These are phyloP conservation scores for Erebia aethiops DNA, from an alignment of 2,888 invertebrate species.

Conservation along the genomic window DNA sequence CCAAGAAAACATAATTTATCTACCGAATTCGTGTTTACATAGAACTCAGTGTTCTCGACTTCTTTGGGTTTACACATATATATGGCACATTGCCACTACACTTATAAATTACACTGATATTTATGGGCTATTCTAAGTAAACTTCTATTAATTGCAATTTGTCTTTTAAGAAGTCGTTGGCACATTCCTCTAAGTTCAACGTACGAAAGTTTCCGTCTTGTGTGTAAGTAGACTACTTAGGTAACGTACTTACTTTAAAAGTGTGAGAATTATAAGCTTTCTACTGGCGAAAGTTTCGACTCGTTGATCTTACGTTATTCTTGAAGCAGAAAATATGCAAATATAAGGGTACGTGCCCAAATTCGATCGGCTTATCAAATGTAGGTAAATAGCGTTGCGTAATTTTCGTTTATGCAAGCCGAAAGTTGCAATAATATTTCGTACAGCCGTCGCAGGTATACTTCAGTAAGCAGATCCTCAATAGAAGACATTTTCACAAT, in stretches of 20 bases:
- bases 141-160: constrained; percentile 3
- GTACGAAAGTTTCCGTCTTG: constrained; percentile 5
- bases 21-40: neutral
- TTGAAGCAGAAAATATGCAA: neutral
- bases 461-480: no score
- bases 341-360: neutral
- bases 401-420: neutral
- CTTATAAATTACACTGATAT: neutral
- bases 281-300: constrained; percentile 7
- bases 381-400: neutral
- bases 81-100: constrained; percentile 2
- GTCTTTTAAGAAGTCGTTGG: constrained; percentile 10
- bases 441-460: no score
- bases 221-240: constrained; percentile 7
- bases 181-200: neutral
- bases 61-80: neutral
- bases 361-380: neutral
- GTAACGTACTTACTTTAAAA: neutral
- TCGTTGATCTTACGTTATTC: neutral
- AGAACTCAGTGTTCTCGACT: neutral
- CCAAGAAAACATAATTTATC: neutral
- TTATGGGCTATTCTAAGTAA: neutral
- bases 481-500: no score
- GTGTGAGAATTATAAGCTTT: constrained; percentile 15
- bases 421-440: neutral